Evolutionary conservation across 2,888 invertebrate species (phyloP).

Genomic region (Andricus quercusramuli): DNA sequence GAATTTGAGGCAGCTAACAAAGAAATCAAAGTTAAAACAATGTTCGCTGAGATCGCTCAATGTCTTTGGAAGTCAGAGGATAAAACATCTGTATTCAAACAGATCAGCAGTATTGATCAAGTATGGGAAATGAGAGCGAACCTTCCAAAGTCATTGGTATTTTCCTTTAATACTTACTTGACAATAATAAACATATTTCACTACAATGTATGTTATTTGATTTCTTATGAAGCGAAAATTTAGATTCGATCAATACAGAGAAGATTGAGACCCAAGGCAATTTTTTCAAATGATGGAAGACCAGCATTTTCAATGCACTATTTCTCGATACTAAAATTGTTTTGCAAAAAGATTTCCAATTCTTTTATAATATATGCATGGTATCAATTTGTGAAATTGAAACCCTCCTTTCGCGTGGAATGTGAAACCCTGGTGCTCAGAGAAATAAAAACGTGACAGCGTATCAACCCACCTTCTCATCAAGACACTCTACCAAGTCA

Average conservation of each 20-base stretch:
- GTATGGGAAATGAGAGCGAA: neutral
- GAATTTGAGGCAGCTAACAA: conserved; percentile 85
- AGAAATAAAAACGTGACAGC: conserved; percentile 72
- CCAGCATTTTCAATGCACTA: neutral
- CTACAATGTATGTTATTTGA: conserved; percentile 13
- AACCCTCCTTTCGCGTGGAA: conserved; percentile 49
- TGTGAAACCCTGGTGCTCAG: conserved; percentile 67
- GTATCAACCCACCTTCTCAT: conserved; percentile 91
- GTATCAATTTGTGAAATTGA: conserved; percentile 2
- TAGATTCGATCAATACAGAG: conserved; percentile 68
- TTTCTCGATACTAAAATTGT: neutral
- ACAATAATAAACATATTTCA: neutral
- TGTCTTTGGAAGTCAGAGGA: conserved; percentile 24
- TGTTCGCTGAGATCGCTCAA: conserved; percentile 32
- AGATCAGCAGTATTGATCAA: neutral
- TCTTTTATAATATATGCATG: neutral
- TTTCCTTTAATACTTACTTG: conserved; percentile 38
- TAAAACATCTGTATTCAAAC: neutral
- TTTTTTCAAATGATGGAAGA: neutral
- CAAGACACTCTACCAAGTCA: conserved; percentile 97
- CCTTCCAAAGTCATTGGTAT: conserved; percentile 49
- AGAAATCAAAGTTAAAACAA: conserved; percentile 53
- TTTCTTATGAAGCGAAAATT: conserved; percentile 21
- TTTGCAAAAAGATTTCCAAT: conserved; percentile 19
- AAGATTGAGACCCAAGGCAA: conserved; percentile 75